Base-by-base conservation (phyloP, 2,888 invertebrate genomes). In the Elysia crispata region DNA sequence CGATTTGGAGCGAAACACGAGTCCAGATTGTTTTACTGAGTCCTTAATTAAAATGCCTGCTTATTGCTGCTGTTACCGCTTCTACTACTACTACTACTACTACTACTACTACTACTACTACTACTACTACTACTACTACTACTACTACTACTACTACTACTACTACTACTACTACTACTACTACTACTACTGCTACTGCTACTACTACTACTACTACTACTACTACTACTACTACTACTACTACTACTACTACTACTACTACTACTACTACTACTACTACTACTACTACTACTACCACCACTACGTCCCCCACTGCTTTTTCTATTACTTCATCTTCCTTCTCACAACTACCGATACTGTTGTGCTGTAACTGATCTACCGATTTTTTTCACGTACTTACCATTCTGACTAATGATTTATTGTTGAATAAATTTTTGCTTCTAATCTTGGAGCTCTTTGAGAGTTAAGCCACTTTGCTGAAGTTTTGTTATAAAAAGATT, bases 81-180 rank as follows among this genome's bases (percentile, higher is more conserved):
- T 11, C 62, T 18, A 62, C 62, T 18, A 62, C 62, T 18, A 62
- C 62, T 62, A 62, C 62, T 62, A 62, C 62, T 62, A 18, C 62
- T 18, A 62, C 62, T 18, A 18, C 62, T 18, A 62, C 62, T 62
- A 18, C 62, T 62, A 62, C 62, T 62, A 62, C 62, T 62, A 62
- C 62, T 62, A 62, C 62, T 62, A 62, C 62, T 62, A 62, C 62
- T 62, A 62, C 62, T 62, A 62, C 62, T 62, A 62, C 62, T 62
- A 18, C 62, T 62, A 18, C 62, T 62, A 18, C 62, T 62, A 18
- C 62, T 62, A 28, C 62, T 62, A 28, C 62, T 62, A 28, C 62
- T 62, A 28, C 62, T 62, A 28, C 62, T 62, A 28, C 62, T 62
- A 28, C 62, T 62, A 18, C 62, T 62, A 18, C 62, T 62, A 18